Evolutionary conservation across 1,140 invertebrate genomes (phyloP), one percentile per base, ranked within the genome.

Genomic region (Bradysia coprophila): DNA sequence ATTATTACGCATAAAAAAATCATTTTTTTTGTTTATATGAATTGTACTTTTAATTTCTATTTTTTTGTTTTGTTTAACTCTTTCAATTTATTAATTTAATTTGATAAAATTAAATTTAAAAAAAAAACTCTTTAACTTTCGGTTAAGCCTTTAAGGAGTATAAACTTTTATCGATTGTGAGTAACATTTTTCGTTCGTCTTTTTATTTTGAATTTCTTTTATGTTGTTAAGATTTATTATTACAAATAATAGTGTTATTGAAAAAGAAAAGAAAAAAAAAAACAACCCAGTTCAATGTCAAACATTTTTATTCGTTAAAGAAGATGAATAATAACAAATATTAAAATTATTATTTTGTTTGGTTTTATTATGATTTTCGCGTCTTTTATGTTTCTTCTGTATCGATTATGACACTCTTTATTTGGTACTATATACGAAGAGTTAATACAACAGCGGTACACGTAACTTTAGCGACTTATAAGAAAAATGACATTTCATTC

Each of bases 271-370:
- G 22, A 20, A 21, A 11, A 39, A 39, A 24, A 28, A 24, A 41
- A 24, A 24, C 20, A 23, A 41, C 18, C 21, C 24, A 24, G 19
- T 3, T 16, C 11, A 24, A 41, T 21, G 22, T 41, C 39, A 41
- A 41, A 41, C 21, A 24, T 28, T 41, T 39, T 41, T 23, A 23
- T 21, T 9, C 22, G 15, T 19, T 31, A 24, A 41, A 28, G 13
- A 28, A 28, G 13, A 28, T 28, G 24, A 28, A 28, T 28, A 28
- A 28, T 28, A 28, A 28, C 24, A 28, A 28, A 28, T 28, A 8
- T 28, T n/a, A n/a, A n/a, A n/a, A 28, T 28, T 8, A 28, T 28
- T 8, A 28, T 28, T 28, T 28, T 28, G 24, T 28, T 28, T 28
- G 6, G 6, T 28, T 28, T 28, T 28, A 6, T 28, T 28, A 8